A percentile compares a stretch with the other conserved stretches of the same genome.
phyloP scores from a whole-genome alignment of 2,888 invertebrate species.

The Parnassius orleans region DNA sequence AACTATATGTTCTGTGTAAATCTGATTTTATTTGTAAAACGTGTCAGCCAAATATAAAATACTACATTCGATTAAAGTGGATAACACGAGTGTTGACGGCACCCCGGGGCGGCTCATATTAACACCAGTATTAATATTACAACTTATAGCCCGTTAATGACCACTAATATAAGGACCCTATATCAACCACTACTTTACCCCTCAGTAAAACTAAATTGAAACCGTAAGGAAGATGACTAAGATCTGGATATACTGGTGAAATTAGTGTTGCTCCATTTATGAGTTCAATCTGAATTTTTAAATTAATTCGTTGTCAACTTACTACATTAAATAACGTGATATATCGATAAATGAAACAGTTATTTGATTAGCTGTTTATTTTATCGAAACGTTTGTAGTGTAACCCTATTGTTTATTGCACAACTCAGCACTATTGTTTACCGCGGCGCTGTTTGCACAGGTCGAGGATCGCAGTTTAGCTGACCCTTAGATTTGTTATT shows the following conservation, averaged over 20 bases:
- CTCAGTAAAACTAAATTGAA: not conserved
- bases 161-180: conserved; percentile 18
- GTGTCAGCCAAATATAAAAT: not conserved
- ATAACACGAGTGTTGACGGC: conserved; percentile 38
- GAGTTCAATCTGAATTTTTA: not conserved
- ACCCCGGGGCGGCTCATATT: conserved; percentile 40
- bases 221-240: conserved; percentile 4
- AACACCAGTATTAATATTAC: conserved; percentile 42
- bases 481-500: conserved; percentile 60
- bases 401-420: conserved; percentile 35
- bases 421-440: conserved; percentile 49
- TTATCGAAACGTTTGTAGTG: not conserved
- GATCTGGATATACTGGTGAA: conserved; percentile 34
- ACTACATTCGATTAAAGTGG: conserved; percentile 21
- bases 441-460: conserved; percentile 42
- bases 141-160: conserved; percentile 8
- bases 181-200: not conserved
- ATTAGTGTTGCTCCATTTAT: conserved; percentile 6
- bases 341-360: no score
- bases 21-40: not conserved
- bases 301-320: not conserved
- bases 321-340: not conserved
- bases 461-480: conserved; percentile 50
- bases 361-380: not conserved
- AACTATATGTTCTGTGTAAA: no score